These are phyloP conservation scores for Rhineura floridana DNA, from an alignment of 2,113 vertebrate genomes.

Conservation along the genomic window DNA sequence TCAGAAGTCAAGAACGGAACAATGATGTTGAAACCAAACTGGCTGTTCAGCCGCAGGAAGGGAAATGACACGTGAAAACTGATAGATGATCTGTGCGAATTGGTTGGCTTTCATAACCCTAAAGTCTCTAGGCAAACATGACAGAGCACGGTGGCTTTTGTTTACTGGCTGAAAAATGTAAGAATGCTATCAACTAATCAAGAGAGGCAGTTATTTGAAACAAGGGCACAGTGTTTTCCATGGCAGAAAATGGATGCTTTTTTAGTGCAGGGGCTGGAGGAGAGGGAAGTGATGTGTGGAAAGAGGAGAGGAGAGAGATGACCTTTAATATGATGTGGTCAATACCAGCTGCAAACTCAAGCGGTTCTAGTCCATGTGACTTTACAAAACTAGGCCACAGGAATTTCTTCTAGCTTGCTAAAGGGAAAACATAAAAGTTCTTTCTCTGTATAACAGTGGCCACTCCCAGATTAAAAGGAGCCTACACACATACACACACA, in stretches of 20 bases:
- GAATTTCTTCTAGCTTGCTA: slow-evolving; percentile 29
- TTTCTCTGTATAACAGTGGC: slow-evolving; percentile 23
- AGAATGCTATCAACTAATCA: neutral
- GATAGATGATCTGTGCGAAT: neutral
- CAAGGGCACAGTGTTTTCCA: neutral
- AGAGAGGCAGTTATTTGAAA: neutral
- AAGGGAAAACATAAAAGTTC: slow-evolving; percentile 4
- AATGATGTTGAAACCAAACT: neutral
- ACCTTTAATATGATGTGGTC: slow-evolving; percentile 11
- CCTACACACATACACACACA: neutral
- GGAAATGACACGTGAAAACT: neutral
- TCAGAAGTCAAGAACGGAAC: neutral
- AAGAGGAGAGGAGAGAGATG: fast-evolving
- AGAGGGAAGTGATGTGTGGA: neutral
- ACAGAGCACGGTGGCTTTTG: neutral
- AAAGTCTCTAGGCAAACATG: neutral
- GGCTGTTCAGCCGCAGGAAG: fast-evolving
- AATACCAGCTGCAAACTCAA: neutral
- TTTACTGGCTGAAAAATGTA: neutral
- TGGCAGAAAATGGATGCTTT: neutral
- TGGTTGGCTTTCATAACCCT: neutral
- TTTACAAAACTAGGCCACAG: slow-evolving; percentile 47
- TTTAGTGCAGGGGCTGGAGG: neutral
- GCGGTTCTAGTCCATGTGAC: neutral
- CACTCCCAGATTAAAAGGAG: slow-evolving; percentile 16